Base-by-base conservation (phyloP, 2,113 vertebrate genomes). In the Fukomys damarensis region DNA sequence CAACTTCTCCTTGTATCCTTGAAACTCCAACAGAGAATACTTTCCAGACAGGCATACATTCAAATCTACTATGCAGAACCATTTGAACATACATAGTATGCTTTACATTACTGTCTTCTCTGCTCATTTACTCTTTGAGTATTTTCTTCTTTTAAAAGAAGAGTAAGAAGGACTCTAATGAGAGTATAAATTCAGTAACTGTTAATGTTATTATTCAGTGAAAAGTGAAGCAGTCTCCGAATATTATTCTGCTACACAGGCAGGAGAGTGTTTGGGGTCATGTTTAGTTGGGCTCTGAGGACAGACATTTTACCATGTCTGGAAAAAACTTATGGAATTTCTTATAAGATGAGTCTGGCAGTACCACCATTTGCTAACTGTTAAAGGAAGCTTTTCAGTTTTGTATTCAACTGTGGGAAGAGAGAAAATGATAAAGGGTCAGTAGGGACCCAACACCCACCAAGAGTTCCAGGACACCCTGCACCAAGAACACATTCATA, bases 401-500 rank as follows among this genome's bases (percentile, higher is more conserved):
- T 97, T 93, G 91, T 79, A 63, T 93, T 86, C 80, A 80, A 30
- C 80, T 86, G 63, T 84, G 74, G 74, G 38, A 89, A 89, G 77
- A 86, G 26, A 96, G 81, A 97, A 96, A 93, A 95, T 82, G 89
- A 95, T 96, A 88, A 97, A 97, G 32, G 19, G 63, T 85, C 93
- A 95, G 3, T 46, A 61, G 92, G 86, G 95, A 96, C 56, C 58
- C 61, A 92, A 79, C 93, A 86, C 81, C 87, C 93, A 96, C 41
- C 58, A 89, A 96, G 54, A 94, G 58, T 49, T 96, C 65, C 70
- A 92, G 68, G 95, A 95, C 54, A 72, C 52, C 80, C 91, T 8
- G 0, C 5, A 81, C 84, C 77, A 95, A 56, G 4, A 95, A 32
- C 68, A 91, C 68, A 76, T 86, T 87, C 58, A 54, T 93, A 79